Conservation (phyloP, 2,888 invertebrate genomes). For the Chironomus tentans region DNA sequence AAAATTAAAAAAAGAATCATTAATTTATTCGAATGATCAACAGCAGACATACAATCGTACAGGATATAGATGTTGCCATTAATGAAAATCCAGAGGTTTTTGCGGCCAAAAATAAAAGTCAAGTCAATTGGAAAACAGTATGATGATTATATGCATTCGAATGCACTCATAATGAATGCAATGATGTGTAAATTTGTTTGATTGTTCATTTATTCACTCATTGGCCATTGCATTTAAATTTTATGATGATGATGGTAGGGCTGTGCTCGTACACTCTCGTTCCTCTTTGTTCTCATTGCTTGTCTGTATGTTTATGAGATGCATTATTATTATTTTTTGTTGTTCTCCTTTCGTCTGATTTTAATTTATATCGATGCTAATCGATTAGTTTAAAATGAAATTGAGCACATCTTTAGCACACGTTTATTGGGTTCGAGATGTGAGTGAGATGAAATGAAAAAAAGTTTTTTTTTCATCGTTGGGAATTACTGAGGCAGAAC, state of each 20-base stretch:
- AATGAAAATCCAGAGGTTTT: background rate
- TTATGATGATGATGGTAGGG: background rate
- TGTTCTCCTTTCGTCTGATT: background rate
- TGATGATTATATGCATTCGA: slow-evolving; percentile 17
- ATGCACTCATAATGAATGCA: slow-evolving; percentile 19
- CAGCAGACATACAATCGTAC: background rate
- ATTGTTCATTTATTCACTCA: slow-evolving; percentile 12
- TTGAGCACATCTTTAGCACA: background rate
- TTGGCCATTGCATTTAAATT: background rate
- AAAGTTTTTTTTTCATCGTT: no score
- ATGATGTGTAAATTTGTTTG: slow-evolving; percentile 26
- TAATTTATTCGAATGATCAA: background rate
- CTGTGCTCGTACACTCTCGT: background rate
- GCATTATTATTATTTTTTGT: background rate
- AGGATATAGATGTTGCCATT: background rate
- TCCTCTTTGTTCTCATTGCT: background rate
- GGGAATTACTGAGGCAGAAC: no score
- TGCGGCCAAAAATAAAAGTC: background rate
- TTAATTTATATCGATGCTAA: background rate
- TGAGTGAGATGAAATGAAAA: no score
- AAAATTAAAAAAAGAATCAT: background rate
- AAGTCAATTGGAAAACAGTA: background rate
- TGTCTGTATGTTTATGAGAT: background rate
- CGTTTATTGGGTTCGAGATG: background rate
- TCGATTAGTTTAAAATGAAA: background rate